Base-by-base conservation (phyloP, 2,113 vertebrate species). In the Myodes glareolus region DNA sequence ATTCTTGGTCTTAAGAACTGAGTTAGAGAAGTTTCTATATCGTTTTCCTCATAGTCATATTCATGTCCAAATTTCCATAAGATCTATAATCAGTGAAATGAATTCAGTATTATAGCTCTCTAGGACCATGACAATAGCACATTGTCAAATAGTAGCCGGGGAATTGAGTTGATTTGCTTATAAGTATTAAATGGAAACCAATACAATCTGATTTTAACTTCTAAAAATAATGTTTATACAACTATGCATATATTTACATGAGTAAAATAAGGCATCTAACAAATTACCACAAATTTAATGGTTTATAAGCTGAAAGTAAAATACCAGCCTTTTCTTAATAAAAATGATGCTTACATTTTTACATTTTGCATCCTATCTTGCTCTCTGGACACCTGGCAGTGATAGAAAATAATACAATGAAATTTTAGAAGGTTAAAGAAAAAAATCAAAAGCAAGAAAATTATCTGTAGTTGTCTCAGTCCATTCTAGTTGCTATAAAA, bases 171-270 rank as follows among this genome's bases (percentile, higher is more conserved):
- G 0, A 76, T 31, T 92, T 92, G 4, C 67, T 73, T 23, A 0
- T 92, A 68, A 58, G 10, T 61, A 33, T 58, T 82, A 92, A 87
- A 73, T 68, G 45, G 27, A 92, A 92, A 58, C 10, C 36, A 65
- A 61, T 58, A 88, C 33, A 42, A 68, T 70, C 17, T 93, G 65
- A 36, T 36, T 94, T 45, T 8, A 61, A 76, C 68, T 47, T 76
- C 31, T 96, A 67, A 82, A 94, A 96, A 86, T 42, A 84, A 47
- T 75, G 75, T 61, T 81, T 88, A 63, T 50, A 27, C 36, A 78
- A 31, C 31, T 67, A 58, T 33, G 45, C 6, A 58, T 50, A 31
- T 42, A 90, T 58, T 73, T 73, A 90, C 14, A 94, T 58, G 7
- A 92, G 63, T 73, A 80, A 80, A 90, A 67, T 39, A 77, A 72